These are phyloP conservation scores for Acanthisitta chloris DNA, from an alignment of 2,113 vertebrate species.

Conservation along the genomic window DNA sequence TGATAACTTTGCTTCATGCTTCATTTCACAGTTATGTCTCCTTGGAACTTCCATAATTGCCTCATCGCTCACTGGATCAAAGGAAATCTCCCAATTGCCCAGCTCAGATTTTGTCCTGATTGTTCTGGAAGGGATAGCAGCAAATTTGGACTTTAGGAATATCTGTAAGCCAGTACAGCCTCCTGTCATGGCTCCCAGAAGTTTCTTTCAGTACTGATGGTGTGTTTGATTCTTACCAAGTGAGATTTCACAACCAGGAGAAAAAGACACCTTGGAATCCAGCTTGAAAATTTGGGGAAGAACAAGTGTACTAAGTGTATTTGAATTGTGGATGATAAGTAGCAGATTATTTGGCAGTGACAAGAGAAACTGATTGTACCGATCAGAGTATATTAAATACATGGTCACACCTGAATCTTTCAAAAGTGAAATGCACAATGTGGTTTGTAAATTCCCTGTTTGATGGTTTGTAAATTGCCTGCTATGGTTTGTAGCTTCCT, in stretches of 20 bases:
- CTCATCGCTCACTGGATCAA: neutral
- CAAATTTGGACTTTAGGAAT: neutral
- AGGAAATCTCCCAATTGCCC: neutral
- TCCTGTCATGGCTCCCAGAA: neutral
- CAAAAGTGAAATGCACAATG: neutral
- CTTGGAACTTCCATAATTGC: neutral
- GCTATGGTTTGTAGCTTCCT: neutral
- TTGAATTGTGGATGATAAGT: neutral
- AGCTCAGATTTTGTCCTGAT: neutral
- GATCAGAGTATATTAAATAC: neutral
- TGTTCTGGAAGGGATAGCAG: neutral
- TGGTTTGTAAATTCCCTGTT: neutral
- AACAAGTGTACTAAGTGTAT: neutral
- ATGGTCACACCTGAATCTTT: neutral
- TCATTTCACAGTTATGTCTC: neutral
- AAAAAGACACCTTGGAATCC: neutral
- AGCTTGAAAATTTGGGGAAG: neutral
- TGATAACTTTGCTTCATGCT: neutral
- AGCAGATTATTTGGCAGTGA: neutral
- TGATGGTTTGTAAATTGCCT: slow-evolving; percentile 1
- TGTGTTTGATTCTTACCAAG: neutral
- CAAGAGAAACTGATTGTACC: neutral
- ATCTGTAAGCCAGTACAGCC: neutral
- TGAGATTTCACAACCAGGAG: neutral
- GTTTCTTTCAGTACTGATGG: neutral